Conservation (phyloP, 2,113 vertebrate species). For the Lepus americanus region DNA sequence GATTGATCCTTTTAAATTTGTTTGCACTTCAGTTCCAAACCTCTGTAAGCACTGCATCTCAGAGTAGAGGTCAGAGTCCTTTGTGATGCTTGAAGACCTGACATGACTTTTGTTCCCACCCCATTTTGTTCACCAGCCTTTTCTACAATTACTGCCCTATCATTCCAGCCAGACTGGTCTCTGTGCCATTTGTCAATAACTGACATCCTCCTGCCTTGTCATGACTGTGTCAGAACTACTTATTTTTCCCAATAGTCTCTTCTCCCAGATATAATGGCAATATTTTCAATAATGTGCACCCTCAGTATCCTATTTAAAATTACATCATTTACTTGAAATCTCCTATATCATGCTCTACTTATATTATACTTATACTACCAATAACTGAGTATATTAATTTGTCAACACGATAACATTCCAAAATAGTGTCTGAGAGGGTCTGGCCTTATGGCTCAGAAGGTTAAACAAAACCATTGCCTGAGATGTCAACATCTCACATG, state of each 20-base stretch:
- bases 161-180: not conserved
- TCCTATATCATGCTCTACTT: not conserved
- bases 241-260: not conserved
- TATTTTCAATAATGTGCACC: not conserved
- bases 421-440: not conserved
- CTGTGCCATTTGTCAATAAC: not conserved
- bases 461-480: too few relatives aligned
- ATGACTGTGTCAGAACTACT: not conserved
- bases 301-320: not conserved
- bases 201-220: not conserved
- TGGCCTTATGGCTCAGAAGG: too few relatives aligned
- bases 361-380: too few relatives aligned
- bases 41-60: not conserved
- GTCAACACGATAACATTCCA: not conserved
- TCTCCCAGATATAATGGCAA: not conserved
- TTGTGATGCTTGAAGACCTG: not conserved
- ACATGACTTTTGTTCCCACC: accelerated
- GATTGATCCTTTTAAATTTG: not conserved
- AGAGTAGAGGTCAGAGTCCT: not conserved
- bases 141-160: not conserved
- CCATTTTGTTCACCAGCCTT: not conserved
- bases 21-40: not conserved
- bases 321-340: not conserved
- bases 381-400: slow-evolving; percentile 13
- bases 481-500: too few relatives aligned